phyloP scores from a whole-genome alignment of 2,113 vertebrate genomes.

The Fulica atra region DNA sequence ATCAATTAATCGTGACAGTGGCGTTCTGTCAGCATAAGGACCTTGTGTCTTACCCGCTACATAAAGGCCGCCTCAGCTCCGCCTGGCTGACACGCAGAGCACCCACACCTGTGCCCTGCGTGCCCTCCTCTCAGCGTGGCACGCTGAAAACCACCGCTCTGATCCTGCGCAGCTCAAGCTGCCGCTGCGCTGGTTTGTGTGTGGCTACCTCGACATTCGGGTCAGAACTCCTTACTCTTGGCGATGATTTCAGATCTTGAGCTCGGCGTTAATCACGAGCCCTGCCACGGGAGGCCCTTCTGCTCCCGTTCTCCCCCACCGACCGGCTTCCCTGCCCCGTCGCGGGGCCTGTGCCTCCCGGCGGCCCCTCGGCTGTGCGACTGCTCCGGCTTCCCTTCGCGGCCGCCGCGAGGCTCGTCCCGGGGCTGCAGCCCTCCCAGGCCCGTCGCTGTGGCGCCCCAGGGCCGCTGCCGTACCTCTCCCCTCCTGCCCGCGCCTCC shows the following conservation, averaged over 20 bases:
- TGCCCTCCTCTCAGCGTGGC: no score
- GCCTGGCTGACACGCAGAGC: no score
- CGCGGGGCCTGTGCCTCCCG: no score
- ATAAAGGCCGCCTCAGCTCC: background rate
- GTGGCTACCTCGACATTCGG: background rate
- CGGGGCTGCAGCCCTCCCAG: background rate
- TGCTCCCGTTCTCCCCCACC: accelerated
- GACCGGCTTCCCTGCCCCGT: accelerated
- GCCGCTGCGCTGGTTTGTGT: accelerated
- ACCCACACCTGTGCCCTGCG: accelerated
- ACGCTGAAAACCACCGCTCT: accelerated
- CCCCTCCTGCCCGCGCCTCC: background rate
- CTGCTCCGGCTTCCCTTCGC: background rate
- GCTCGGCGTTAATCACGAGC: accelerated
- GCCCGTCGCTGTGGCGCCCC: background rate
- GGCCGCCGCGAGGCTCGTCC: no score
- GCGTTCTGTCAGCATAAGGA: background rate
- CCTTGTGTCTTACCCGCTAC: background rate
- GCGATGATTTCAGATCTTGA: background rate
- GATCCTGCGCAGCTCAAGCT: accelerated
- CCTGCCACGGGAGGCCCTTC: no score
- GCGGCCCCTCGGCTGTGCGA: background rate
- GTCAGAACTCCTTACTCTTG: background rate
- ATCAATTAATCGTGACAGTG: background rate
- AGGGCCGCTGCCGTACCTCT: no score